Conservation (phyloP, 2,888 invertebrate species). For the Amphipyra tragopoginis region DNA sequence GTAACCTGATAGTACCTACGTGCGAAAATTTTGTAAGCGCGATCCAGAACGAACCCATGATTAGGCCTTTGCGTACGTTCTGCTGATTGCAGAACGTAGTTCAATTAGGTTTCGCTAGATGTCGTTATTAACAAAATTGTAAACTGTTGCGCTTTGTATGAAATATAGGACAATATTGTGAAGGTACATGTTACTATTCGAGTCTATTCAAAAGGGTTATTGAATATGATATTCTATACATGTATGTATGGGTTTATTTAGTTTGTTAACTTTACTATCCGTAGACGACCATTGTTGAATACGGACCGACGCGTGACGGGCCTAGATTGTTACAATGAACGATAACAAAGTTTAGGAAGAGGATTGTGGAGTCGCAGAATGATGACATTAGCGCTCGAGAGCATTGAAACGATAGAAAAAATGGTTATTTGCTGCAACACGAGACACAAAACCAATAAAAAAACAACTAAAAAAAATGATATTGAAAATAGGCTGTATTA, state of each 20-base stretch:
- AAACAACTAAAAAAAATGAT: too few relatives aligned
- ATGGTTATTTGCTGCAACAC: too few relatives aligned
- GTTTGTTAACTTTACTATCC: neutral
- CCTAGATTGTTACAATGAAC: neutral
- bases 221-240: neutral
- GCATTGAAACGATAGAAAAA: too few relatives aligned
- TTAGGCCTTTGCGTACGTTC: constrained; percentile 13
- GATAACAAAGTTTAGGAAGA: too few relatives aligned
- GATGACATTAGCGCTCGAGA: too few relatives aligned
- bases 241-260: neutral
- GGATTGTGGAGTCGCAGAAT: too few relatives aligned
- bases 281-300: too few relatives aligned
- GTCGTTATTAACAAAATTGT: constrained; percentile 2
- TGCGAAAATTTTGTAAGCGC: constrained; percentile 32
- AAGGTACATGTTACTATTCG: neutral
- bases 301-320: neutral
- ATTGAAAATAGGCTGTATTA: too few relatives aligned
- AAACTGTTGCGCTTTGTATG: neutral
- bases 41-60: constrained; percentile 15
- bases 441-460: too few relatives aligned
- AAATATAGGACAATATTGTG: neutral
- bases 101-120: constrained; percentile 20
- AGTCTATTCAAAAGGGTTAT: neutral
- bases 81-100: constrained; percentile 23
- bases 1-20: constrained; percentile 30